Evolutionary conservation across 2,888 invertebrate species (phyloP).

Genomic region (Blastobasis lacticolella): DNA sequence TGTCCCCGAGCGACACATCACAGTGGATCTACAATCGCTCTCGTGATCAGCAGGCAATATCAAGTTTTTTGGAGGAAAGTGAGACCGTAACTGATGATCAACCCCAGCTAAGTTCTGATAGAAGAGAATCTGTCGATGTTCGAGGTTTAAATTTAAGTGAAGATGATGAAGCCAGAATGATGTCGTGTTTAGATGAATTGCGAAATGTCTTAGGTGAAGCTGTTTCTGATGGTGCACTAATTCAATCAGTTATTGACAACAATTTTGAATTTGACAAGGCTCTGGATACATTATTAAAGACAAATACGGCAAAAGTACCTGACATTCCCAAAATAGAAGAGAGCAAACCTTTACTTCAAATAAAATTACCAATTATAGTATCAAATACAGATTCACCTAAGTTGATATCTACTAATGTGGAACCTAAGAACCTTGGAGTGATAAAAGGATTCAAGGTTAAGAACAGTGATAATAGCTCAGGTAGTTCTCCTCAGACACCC

Average conservation of each 20-base stretch:
- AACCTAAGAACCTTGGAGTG: conserved; percentile 48
- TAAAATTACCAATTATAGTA: conserved; percentile 39
- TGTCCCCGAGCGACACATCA: conserved; percentile 90
- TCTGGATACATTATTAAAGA: conserved; percentile 80
- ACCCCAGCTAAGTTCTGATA: conserved; percentile 29
- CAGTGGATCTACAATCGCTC: conserved; percentile 91
- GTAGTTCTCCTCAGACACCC: conserved; percentile 69
- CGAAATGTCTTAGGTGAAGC: conserved; percentile 86
- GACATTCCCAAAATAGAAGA: conserved; percentile 25
- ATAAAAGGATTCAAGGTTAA: conserved; percentile 77
- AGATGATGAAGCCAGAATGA: conserved; percentile 81
- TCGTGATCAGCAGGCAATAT: conserved; percentile 81
- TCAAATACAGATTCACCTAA: conserved; percentile 19
- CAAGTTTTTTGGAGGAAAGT: conserved; percentile 80
- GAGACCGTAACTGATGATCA: conserved; percentile 44
- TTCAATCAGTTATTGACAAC: conserved; percentile 80
- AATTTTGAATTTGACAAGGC: conserved; percentile 83
- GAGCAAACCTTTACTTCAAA: conserved; percentile 26
- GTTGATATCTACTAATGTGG: conserved; percentile 43
- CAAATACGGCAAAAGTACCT: conserved; percentile 33
- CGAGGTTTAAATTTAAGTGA: conserved; percentile 73
- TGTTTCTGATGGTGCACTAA: conserved; percentile 81
- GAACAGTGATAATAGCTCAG: conserved; percentile 24
- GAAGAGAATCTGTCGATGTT: conserved; percentile 66
- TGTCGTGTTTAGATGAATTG: conserved; percentile 89